Percentiles rank a stretch among this genome's conserved stretches.
Evolutionary conservation across 1,140 invertebrate genomes (phyloP).

Genomic region (Diorhabda elongata): DNA sequence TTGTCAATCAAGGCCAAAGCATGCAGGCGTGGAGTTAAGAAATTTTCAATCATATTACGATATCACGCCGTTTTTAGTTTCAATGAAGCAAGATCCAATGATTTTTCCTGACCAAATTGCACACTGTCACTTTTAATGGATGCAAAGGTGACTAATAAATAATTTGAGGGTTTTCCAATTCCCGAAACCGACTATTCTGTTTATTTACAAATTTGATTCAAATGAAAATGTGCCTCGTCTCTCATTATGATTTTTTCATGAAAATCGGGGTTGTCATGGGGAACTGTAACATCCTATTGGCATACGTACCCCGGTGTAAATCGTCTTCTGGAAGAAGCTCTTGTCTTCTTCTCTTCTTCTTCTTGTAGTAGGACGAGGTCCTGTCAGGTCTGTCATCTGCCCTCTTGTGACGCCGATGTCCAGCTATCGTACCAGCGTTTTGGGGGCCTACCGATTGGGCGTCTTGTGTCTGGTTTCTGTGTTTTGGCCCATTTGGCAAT

Average conservation of each 20-base stretch:
- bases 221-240: not conserved
- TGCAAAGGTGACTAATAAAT: constrained; percentile 38
- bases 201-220: not conserved
- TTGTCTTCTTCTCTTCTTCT: no score
- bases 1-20: not conserved
- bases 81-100: constrained; percentile 35
- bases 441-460: no score
- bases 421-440: no score
- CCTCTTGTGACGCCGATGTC: no score
- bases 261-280: no score
- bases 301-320: no score
- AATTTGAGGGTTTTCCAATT: not conserved
- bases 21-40: constrained; percentile 34
- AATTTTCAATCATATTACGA: constrained; percentile 23
- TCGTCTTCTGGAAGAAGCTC: no score
- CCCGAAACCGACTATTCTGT: not conserved
- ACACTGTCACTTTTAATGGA: constrained; percentile 40
- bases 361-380: no score
- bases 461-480: no score
- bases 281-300: no score
- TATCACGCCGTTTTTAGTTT: constrained; percentile 20
- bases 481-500: no score
- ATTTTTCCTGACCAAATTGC: constrained; percentile 30
- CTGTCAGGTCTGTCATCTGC: no score
- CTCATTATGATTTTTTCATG: not conserved